Evolutionary conservation across 2,888 invertebrate genomes (phyloP).

Genomic region (Tridacna crocea): DNA sequence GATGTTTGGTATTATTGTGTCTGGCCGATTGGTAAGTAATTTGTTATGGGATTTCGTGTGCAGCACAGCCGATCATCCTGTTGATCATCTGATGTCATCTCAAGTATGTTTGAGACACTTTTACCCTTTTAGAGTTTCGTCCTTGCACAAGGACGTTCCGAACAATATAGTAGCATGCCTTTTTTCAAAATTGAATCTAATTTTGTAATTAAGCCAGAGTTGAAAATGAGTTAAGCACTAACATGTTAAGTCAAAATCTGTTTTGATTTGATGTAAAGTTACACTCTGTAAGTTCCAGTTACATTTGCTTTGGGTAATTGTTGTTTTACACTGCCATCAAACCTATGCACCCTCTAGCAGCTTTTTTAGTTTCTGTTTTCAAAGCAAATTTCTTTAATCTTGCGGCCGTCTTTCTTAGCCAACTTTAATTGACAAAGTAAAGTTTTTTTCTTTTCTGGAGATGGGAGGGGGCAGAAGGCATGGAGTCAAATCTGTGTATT

Average conservation of each 20-base stretch:
- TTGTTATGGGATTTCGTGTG: constrained; percentile 38
- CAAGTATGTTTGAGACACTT: not conserved
- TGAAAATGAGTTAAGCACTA: not conserved
- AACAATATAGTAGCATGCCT: not conserved
- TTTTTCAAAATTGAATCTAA: not conserved
- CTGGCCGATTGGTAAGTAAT: constrained; percentile 90
- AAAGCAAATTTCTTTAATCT: no score
- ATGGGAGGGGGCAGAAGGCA: no score
- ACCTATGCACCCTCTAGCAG: no score
- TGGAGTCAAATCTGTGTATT: no score
- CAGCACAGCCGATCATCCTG: not conserved
- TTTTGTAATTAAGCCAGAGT: not conserved
- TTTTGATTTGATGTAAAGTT: not conserved
- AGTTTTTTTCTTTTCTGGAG: no score
- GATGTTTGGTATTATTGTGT: constrained; percentile 92
- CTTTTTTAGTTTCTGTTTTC: no score
- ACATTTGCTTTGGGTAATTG: no score
- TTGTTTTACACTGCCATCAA: no score
- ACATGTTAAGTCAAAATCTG: not conserved
- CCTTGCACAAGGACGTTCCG: not conserved
- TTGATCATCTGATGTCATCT: no score
- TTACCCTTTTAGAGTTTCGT: not conserved
- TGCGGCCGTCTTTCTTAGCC: no score
- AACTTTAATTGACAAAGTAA: no score
- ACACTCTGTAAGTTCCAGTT: no score